These are phyloP conservation scores for Mylabris phalerata DNA, from an alignment of 1,140 invertebrate species.

Conservation along the genomic window DNA sequence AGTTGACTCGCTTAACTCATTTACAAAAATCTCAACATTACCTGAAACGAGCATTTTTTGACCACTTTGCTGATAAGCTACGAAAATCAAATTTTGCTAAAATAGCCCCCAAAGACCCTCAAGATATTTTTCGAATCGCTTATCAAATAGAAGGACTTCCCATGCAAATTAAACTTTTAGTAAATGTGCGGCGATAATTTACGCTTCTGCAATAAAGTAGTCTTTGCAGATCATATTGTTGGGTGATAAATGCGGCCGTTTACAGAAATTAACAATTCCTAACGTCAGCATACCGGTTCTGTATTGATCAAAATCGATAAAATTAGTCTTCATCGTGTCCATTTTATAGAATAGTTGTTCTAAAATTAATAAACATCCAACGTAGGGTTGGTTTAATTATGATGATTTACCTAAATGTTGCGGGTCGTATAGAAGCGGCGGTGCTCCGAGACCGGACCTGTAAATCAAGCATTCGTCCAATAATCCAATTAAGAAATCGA, in stretches of 20 bases:
- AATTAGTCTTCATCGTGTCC: constrained; percentile 32
- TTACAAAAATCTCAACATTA: too few species aligned
- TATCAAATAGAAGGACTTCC: too few species aligned
- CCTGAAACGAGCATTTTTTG: too few species aligned
- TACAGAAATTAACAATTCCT: constrained; percentile 29
- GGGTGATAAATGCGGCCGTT: constrained; percentile 17
- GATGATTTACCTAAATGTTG: constrained; percentile 20
- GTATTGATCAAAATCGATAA: constrained; percentile 34
- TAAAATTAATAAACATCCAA: constrained; percentile 6
- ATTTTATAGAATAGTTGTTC: constrained; percentile 34
- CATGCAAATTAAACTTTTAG: too few species aligned
- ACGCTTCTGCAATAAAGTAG: constrained; percentile 29
- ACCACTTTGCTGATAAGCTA: too few species aligned
- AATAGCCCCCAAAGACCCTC: too few species aligned
- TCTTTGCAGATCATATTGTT: constrained; percentile 23
- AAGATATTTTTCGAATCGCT: too few species aligned
- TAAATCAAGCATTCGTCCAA: constrained; percentile 46
- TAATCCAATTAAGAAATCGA: constrained; percentile 43
- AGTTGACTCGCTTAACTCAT: too few species aligned
- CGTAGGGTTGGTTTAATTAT: not conserved
- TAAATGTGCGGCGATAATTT: not conserved
- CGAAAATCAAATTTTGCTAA: too few species aligned
- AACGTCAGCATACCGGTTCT: constrained; percentile 31
- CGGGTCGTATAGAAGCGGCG: constrained; percentile 42
- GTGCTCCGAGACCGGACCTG: constrained; percentile 40